Base-by-base conservation (phyloP, 2,888 invertebrate species). In the Caenorhabditis auriculariae region DNA sequence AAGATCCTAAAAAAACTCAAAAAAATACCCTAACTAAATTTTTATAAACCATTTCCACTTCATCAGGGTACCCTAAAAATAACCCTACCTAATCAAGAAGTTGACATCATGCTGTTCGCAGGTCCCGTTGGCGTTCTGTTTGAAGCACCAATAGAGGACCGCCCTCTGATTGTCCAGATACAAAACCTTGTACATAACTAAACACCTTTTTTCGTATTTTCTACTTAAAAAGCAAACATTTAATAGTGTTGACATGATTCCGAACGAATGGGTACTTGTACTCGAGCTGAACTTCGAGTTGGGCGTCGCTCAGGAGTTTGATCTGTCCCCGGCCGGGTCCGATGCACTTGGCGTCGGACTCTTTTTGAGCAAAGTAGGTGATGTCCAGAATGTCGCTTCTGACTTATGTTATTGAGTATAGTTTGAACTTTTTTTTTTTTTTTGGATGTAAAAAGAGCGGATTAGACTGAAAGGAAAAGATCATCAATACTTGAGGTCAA, bases 91-190 rank as follows among this genome's bases (percentile, higher is more conserved):
- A 21, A 69, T 57, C 66, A 69, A 63, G 35, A 69, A 56, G 32
- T 59, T 66, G 32, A 69, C 64, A 41, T 69, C 69, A 42, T 66
- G 63, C 26, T 69, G 69, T 7, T 35, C 48, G 44, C 70, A 70
- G n/a, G 54, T 60, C 5, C 71, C 71, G 26, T 61, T 69, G 4
- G 42, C 42, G 29, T 46, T 49, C 3, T 45, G 26, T 17, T 56
- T 48, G 57, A 64, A 69, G 45, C 73, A 74, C 63, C 74, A 64
- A 42, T 72, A 72, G 19, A 74, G 62, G 12, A 69, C 63, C 6
- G 69, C 67, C 17, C 72, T 42, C 42, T 74, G 74, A 35, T 72
- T 72, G 56, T 74, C 74, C 23, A 69, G 58, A 42, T 74, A 74
- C 23, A 74, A 63, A 17, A 74, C 60, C 47, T 63, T 51, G 46